Base-by-base conservation (phyloP, 1,140 invertebrate species). In the Sarcophaga peregrina region DNA sequence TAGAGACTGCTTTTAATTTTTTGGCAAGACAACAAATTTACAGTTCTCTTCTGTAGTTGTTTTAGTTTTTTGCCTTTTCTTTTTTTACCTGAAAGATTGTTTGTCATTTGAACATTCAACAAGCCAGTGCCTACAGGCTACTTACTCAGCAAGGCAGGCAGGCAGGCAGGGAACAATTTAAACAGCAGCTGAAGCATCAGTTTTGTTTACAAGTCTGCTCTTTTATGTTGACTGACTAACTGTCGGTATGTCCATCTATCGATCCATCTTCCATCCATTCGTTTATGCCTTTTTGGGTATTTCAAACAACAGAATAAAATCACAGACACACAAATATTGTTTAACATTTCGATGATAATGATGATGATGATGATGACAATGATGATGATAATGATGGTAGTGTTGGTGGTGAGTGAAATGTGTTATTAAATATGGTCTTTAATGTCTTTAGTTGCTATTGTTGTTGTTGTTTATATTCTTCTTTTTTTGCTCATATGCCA, bases 381-480 rank as follows among this genome's bases (percentile, higher is more conserved):
- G 54, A 1, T 58, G 54, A 15, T 58, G 50, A 5, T 52, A 13
- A 5, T 52, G 50, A 13, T 52, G 50, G 25, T 74, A 8, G 5
- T 13, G 8, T 25, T 45, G 72, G 15, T 45, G 45, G 74, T 76
- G 74, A 48, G 13, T 76, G 47, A 76, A 76, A 76, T 47, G 47
- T 76, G 74, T 76, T 46, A 76, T 48, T 76, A 76, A 76, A 46
- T 76, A 25, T 72, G 58, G 15, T 62, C 15, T 37, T 72, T 72
- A 11, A 9, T 25, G 20, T 72, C 62, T 8, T 25, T 68, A 68
- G 15, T 68, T 17, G 8, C 8, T 72, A 17, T 72, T 62, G 58
- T 13, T 13, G 73, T 72, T 72, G 62, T 72, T 75, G 25, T 37
- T 37, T 37, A 37, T 37, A 37, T 37, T 37, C 25, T 37, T 37